These are phyloP conservation scores for Orchestes rusci DNA, from an alignment of 2,888 invertebrate genomes.

Conservation along the genomic window DNA sequence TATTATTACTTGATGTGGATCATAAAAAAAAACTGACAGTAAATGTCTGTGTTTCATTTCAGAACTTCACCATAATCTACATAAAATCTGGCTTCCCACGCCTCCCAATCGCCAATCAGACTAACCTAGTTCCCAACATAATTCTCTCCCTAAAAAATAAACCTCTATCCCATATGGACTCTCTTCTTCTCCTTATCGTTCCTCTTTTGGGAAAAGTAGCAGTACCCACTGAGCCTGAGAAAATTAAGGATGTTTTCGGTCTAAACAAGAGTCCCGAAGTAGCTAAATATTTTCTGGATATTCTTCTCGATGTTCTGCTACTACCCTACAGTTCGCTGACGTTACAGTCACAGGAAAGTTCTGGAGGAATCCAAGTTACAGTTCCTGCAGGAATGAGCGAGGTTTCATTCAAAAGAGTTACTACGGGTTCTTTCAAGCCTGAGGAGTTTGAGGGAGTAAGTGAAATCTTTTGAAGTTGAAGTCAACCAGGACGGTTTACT, in stretches of 20 bases:
- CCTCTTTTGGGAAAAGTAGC: slow-evolving; percentile 70
- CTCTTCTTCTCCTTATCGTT: slow-evolving; percentile 72
- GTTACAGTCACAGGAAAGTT: slow-evolving; percentile 31
- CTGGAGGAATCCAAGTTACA: too few relatives aligned
- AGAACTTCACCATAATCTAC: slow-evolving; percentile 93
- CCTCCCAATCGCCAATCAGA: slow-evolving; percentile 65
- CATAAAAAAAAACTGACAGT: neutral
- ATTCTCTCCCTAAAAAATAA: slow-evolving; percentile 73
- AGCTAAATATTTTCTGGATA: slow-evolving; percentile 60
- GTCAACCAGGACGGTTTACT: too few relatives aligned
- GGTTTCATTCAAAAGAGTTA: slow-evolving; percentile 67
- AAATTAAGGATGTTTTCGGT: slow-evolving; percentile 58
- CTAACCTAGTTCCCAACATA: slow-evolving; percentile 65
- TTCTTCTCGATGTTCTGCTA: slow-evolving; percentile 75
- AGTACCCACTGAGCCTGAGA: slow-evolving; percentile 55
- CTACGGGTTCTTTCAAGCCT: slow-evolving; percentile 62
- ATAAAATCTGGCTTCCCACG: slow-evolving; percentile 88
- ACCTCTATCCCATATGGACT: slow-evolving; percentile 78
- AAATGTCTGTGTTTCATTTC: slow-evolving; percentile 22
- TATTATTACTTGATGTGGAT: too few relatives aligned
- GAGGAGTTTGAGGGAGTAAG: slow-evolving; percentile 74
- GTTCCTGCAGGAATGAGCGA: slow-evolving; percentile 74
- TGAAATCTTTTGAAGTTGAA: too few relatives aligned
- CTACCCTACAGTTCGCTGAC: slow-evolving; percentile 63
- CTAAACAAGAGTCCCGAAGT: slow-evolving; percentile 67